Conservation (phyloP, 2,888 invertebrate genomes). For the Melikaiella ostensackeni region DNA sequence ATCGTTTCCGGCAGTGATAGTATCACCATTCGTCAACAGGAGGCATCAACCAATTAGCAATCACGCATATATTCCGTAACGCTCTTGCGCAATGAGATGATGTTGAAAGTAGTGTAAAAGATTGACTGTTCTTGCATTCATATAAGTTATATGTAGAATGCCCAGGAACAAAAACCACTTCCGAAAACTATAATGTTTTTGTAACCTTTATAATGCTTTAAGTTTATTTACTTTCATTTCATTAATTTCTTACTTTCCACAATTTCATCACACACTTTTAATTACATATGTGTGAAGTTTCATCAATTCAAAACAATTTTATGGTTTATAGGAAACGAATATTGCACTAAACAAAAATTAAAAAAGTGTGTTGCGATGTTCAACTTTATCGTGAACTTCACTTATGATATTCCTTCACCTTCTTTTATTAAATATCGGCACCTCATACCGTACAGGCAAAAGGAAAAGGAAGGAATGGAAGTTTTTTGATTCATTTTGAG, state of each 20-base stretch:
- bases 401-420: too few relatives aligned
- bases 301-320: neutral
- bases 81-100: slow-evolving; percentile 68
- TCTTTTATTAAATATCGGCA: too few relatives aligned
- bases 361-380: too few relatives aligned
- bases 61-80: slow-evolving; percentile 73
- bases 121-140: neutral
- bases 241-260: neutral
- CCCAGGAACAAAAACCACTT: neutral
- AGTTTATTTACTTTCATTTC: neutral
- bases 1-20: slow-evolving; percentile 68
- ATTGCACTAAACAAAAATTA: too few relatives aligned
- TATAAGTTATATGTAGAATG: neutral
- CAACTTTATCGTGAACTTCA: too few relatives aligned
- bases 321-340: neutral
- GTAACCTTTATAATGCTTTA: neutral
- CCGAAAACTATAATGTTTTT: too few relatives aligned
- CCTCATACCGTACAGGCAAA: too few relatives aligned
- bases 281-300: neutral
- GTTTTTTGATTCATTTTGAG: too few relatives aligned
- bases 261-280: neutral
- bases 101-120: slow-evolving; percentile 34
- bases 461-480: too few relatives aligned
- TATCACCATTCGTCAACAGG: slow-evolving; percentile 65
- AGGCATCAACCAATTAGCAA: slow-evolving; percentile 70